Percentiles rank a stretch among this genome's conserved stretches.
phyloP scores from a whole-genome alignment of 2,888 invertebrate genomes.

The Prenolepis imparis region DNA sequence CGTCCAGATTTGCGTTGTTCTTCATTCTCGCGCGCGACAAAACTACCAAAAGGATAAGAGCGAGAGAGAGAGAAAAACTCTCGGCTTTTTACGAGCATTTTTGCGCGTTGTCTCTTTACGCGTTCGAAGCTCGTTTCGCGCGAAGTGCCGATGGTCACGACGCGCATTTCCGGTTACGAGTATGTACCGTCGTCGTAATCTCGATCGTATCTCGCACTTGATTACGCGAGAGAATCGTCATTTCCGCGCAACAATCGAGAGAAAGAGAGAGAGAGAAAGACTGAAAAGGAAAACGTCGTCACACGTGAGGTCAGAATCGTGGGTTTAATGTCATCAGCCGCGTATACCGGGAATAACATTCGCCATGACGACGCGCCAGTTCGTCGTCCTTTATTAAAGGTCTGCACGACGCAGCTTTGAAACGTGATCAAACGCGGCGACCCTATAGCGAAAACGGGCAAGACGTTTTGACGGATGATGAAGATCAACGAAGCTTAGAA shows the following conservation, averaged over 20 bases:
- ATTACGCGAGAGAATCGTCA: slow-evolving; percentile 55
- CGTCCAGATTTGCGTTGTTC: slow-evolving; percentile 49
- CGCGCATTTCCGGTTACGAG: slow-evolving; percentile 50
- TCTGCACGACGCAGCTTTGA: slow-evolving; percentile 68
- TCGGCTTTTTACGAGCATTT: slow-evolving; percentile 56
- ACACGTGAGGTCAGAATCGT: slow-evolving; percentile 42
- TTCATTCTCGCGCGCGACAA: slow-evolving; percentile 16
- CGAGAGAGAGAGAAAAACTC: not conserved
- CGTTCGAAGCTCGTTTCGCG: slow-evolving; percentile 46
- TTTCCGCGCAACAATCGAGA: slow-evolving; percentile 15
- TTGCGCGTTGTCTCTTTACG: slow-evolving; percentile 50
- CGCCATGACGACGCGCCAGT: slow-evolving; percentile 39
- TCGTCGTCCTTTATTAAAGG: slow-evolving; percentile 71
- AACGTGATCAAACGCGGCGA: slow-evolving; percentile 79
- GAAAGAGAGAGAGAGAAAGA: not conserved
- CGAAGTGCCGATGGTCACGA: slow-evolving; percentile 1
- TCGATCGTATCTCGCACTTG: slow-evolving; percentile 54
- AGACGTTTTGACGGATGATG: slow-evolving; percentile 71
- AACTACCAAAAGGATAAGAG: slow-evolving; percentile 29
- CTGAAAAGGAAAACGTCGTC: slow-evolving; percentile 49
- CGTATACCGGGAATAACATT: slow-evolving; percentile 62
- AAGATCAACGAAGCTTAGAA: slow-evolving; percentile 69
- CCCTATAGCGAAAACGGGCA: slow-evolving; percentile 61
- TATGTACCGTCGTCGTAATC: not conserved
- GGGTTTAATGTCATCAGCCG: slow-evolving; percentile 48